A percentile compares a stretch with the other conserved stretches of the same genome.
Conservation (phyloP, 1,140 invertebrate genomes). For the Drosophila truncata region DNA sequence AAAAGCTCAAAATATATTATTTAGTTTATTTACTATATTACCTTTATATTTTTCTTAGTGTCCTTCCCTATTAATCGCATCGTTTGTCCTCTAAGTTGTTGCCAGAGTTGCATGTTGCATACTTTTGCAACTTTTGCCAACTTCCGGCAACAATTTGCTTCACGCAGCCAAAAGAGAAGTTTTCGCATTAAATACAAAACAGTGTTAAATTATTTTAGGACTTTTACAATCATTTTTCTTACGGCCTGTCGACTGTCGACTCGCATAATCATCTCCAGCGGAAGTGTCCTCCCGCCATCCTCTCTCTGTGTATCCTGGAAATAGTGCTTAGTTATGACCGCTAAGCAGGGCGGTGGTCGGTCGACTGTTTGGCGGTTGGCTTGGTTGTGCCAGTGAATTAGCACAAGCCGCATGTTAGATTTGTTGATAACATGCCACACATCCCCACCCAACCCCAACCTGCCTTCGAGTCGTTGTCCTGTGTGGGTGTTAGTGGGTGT, state of each 20-base stretch:
- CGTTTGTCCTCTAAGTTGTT: slow-evolving; percentile 55
- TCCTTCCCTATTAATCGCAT: slow-evolving; percentile 66
- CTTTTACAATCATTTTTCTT: slow-evolving; percentile 75
- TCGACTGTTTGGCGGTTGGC: slow-evolving; percentile 47
- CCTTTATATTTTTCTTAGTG: background rate
- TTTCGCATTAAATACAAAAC: slow-evolving; percentile 81
- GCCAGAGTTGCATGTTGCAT: slow-evolving; percentile 45
- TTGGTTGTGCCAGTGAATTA: slow-evolving; percentile 63
- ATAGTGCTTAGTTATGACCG: slow-evolving; percentile 61
- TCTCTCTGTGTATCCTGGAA: slow-evolving; percentile 5
- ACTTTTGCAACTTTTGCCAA: slow-evolving; percentile 70
- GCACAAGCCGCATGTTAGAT: slow-evolving; percentile 79
- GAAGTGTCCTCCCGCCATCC: slow-evolving; percentile 48
- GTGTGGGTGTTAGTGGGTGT: slow-evolving; percentile 8
- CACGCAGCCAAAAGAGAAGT: slow-evolving; percentile 57
- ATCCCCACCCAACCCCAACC: background rate
- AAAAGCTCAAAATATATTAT: background rate
- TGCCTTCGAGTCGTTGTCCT: slow-evolving; percentile 28
- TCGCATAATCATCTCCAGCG: slow-evolving; percentile 59
- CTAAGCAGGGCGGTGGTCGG: slow-evolving; percentile 34
- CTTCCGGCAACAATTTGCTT: slow-evolving; percentile 70
- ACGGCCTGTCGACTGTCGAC: slow-evolving; percentile 17
- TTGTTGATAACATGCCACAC: slow-evolving; percentile 73
- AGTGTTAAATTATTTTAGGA: slow-evolving; percentile 80
- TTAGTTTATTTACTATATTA: background rate